phyloP scores from a whole-genome alignment of 23 tunicate species.

The Clavelina lepadiformis region DNA sequence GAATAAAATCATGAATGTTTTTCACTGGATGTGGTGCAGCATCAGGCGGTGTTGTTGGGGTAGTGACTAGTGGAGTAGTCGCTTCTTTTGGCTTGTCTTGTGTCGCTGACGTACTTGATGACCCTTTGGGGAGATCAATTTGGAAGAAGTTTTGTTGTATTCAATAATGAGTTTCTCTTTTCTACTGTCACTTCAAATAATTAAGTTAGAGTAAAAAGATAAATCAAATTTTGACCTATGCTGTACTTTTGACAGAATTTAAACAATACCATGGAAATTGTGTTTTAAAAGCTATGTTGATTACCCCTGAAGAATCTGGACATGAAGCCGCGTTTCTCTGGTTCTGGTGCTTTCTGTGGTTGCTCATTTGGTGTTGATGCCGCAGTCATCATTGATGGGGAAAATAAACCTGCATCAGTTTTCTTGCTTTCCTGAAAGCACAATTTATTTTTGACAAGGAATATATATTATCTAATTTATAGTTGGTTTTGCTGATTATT shows the following conservation, averaged over 20 bases:
- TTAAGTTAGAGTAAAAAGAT: too few relatives aligned
- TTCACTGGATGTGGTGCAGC: neutral
- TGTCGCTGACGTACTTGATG: conserved; percentile 6
- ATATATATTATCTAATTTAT: too few relatives aligned
- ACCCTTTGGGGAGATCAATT: too few relatives aligned
- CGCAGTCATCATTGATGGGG: conserved; percentile 32
- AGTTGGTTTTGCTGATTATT: too few relatives aligned
- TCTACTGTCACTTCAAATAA: too few relatives aligned
- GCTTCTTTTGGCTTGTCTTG: conserved; percentile 2
- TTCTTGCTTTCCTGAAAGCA: too few relatives aligned
- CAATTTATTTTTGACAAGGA: too few relatives aligned
- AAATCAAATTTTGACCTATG: too few relatives aligned
- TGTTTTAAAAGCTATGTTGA: neutral
- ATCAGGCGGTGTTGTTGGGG: neutral
- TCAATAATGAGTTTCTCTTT: too few relatives aligned
- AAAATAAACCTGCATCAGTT: conserved; percentile 30
- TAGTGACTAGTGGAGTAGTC: too few relatives aligned
- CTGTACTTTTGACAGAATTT: neutral
- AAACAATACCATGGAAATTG: neutral
- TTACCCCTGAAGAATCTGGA: conserved; percentile 58
- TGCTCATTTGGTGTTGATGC: conserved; percentile 8
- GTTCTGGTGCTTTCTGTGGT: conserved; percentile 27
- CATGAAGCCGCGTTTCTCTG: conserved; percentile 64
- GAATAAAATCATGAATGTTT: conserved; percentile 75
- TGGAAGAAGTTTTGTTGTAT: too few relatives aligned